Percentiles rank a stretch among this genome's conserved stretches.
Evolutionary conservation across 2,113 vertebrate genomes (phyloP).

Genomic region (Pluvialis apricaria): DNA sequence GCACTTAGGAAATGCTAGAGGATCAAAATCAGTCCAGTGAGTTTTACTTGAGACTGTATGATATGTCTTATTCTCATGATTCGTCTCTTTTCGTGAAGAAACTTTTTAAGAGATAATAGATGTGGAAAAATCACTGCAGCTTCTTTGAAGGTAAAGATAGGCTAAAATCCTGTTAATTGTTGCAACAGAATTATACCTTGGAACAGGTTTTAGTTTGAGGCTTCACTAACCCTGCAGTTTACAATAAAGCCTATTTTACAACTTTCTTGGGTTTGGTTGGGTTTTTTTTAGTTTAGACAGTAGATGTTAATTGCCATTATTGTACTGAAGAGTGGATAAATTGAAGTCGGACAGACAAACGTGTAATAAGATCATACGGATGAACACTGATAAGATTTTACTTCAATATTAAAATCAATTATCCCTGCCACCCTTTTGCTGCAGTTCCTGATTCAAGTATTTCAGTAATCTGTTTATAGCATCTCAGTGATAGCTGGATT

Average conservation of each 20-base stretch:
- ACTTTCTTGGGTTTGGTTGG: not conserved
- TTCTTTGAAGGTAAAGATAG: not conserved
- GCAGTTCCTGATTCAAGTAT: not conserved
- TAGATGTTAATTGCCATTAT: not conserved
- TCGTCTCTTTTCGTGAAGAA: not conserved
- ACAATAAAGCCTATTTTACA: not conserved
- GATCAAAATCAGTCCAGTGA: not conserved
- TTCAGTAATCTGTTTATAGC: not conserved
- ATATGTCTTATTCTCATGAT: fast-evolving
- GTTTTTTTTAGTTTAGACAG: not conserved
- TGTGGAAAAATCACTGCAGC: not conserved
- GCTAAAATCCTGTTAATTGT: not conserved
- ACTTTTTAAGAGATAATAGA: not conserved
- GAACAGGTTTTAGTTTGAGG: not conserved
- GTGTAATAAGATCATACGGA: fast-evolving
- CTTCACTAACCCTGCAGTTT: not conserved
- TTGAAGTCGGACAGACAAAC: not conserved
- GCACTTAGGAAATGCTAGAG: not conserved
- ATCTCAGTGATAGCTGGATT: not conserved
- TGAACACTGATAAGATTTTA: not conserved
- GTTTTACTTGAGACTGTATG: fast-evolving
- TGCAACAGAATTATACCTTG: not conserved
- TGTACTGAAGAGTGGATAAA: not conserved
- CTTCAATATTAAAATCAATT: fast-evolving
- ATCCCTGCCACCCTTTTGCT: not conserved